phyloP scores from a whole-genome alignment of 2,113 vertebrate species.

The Mungos mungo region DNA sequence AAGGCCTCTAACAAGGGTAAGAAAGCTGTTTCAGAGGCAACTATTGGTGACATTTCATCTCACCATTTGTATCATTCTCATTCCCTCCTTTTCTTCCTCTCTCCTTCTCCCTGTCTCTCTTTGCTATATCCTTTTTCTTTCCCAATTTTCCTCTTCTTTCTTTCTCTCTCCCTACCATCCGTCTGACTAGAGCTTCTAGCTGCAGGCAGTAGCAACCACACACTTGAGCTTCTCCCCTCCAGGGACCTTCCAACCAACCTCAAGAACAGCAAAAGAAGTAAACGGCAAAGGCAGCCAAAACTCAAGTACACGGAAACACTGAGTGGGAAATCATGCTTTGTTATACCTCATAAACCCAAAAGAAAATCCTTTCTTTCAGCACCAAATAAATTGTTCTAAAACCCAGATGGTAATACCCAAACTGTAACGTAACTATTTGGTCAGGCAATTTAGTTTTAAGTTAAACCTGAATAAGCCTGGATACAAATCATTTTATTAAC shows the following conservation, averaged over 20 bases:
- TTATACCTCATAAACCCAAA: neutral
- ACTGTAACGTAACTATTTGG: neutral
- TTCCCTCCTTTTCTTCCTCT: neutral
- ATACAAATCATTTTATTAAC: slow-evolving; percentile 23
- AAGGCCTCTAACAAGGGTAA: neutral
- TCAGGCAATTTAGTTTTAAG: neutral
- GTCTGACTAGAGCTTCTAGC: neutral
- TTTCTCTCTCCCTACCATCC: neutral
- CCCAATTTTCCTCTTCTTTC: neutral
- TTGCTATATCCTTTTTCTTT: neutral
- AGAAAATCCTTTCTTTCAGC: neutral
- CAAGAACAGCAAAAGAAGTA: neutral
- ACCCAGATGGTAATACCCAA: neutral
- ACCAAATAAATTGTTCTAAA: neutral
- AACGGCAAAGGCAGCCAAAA: neutral
- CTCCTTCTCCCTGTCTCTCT: neutral
- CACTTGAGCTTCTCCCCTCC: neutral
- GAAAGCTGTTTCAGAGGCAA: neutral
- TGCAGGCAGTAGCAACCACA: neutral
- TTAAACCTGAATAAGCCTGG: neutral
- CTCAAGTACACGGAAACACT: neutral
- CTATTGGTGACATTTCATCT: neutral
- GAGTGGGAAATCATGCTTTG: neutral
- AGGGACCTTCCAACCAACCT: neutral
- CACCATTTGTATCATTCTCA: neutral